Percentiles rank a stretch among this genome's conserved stretches.
These are phyloP conservation scores for Cochlearius cochlearius DNA, from an alignment of 2,113 vertebrate species.

Conservation along the genomic window DNA sequence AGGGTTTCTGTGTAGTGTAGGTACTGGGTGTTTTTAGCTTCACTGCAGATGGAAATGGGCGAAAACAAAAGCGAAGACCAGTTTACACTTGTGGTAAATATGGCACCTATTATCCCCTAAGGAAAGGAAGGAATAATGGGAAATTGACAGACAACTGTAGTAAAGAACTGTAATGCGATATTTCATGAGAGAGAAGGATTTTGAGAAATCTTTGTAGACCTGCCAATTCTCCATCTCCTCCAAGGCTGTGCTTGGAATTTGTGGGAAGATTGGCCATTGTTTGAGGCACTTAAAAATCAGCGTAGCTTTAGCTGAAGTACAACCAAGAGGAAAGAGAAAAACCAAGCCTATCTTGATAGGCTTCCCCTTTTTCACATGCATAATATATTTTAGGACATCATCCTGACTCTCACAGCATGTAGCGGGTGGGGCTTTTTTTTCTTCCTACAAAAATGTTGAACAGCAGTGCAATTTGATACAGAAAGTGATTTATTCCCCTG, in stretches of 20 bases:
- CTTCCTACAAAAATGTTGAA: constrained; percentile 10
- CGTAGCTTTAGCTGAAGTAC: background rate
- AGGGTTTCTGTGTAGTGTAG: background rate
- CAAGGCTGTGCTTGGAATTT: background rate
- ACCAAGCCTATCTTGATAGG: background rate
- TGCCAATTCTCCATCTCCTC: background rate
- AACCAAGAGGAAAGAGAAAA: background rate
- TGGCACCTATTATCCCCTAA: background rate
- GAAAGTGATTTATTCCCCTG: constrained; percentile 72
- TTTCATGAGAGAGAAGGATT: background rate
- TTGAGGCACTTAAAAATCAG: background rate
- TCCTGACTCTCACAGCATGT: background rate
- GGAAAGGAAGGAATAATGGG: background rate
- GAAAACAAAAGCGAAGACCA: background rate
- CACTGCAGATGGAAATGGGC: background rate
- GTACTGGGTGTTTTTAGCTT: background rate
- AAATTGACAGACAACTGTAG: background rate
- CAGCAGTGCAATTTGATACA: constrained; percentile 37
- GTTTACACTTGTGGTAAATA: background rate
- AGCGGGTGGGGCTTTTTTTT: background rate
- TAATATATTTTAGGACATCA: background rate
- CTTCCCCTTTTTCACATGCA: background rate
- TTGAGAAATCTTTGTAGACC: background rate
- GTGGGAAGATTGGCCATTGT: background rate
- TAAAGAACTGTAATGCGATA: background rate